Conservation (phyloP, 2,113 vertebrate genomes). For the Diphyllodes magnificus region DNA sequence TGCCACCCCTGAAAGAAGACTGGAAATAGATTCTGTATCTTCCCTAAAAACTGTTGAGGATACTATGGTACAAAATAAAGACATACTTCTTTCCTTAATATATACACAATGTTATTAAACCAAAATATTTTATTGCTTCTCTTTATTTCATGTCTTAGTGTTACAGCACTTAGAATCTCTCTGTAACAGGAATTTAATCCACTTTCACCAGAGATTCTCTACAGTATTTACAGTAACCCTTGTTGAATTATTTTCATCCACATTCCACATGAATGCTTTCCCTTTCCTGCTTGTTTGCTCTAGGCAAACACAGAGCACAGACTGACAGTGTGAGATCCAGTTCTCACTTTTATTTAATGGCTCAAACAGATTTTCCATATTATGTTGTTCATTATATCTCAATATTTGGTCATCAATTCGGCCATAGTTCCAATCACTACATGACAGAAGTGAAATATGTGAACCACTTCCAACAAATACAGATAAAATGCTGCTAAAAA, state of each 20-base stretch:
- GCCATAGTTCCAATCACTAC: not conserved
- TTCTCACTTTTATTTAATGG: not conserved
- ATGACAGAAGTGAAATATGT: not conserved
- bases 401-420: not conserved
- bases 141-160: not conserved
- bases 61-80: not conserved
- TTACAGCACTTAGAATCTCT: not conserved
- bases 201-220: not conserved
- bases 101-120: not conserved
- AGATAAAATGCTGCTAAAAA: not conserved
- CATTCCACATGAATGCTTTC: not conserved
- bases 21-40: not conserved
- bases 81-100: not conserved
- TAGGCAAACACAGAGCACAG: not conserved
- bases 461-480: not conserved
- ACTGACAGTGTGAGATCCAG: not conserved
- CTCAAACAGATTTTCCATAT: slow-evolving; percentile 6
- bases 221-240: not conserved
- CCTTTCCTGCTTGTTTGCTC: not conserved
- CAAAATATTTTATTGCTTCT: not conserved
- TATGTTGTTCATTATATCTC: not conserved
- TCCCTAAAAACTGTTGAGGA: not conserved
- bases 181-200: not conserved
- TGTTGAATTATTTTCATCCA: slow-evolving; percentile 21
- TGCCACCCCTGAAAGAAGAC: not conserved